These are phyloP conservation scores for Sepiola atlantica DNA, from an alignment of 2,888 invertebrate species.

Conservation along the genomic window DNA sequence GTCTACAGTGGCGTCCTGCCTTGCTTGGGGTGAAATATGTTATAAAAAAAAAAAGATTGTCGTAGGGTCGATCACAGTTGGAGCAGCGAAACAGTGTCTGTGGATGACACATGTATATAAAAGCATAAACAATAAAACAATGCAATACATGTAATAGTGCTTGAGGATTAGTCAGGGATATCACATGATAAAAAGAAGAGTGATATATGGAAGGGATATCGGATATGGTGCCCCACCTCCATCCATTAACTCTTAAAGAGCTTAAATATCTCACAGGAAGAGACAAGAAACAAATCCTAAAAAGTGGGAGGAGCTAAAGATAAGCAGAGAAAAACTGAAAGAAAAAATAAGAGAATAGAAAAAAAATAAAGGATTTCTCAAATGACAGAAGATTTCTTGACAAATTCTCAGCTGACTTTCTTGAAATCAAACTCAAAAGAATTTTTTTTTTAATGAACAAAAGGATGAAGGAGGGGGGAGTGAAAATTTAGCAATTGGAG, in stretches of 20 bases:
- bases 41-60: too few species aligned
- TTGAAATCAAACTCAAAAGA: neutral
- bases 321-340: neutral
- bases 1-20: too few species aligned
- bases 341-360: neutral
- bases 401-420: conserved; percentile 15
- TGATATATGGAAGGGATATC: too few species aligned
- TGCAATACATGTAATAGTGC: neutral
- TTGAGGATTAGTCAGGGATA: neutral
- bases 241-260: neutral
- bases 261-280: neutral
- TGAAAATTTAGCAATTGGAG: neutral
- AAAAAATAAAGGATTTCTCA: too few species aligned
- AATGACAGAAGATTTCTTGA: neutral
- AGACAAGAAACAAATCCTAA: neutral
- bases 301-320: neutral
- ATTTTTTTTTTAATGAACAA: too few species aligned
- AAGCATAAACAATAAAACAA: too few species aligned
- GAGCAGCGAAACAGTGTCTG: too few species aligned
- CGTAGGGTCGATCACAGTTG: too few species aligned
- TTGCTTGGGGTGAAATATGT: too few species aligned
- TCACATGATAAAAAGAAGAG: neutral
- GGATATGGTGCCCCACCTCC: neutral
- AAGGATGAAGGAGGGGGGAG: neutral
- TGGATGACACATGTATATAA: too few species aligned